Evolutionary conservation across 2,113 vertebrate species (phyloP).

Genomic region (Laticauda laticaudata): DNA sequence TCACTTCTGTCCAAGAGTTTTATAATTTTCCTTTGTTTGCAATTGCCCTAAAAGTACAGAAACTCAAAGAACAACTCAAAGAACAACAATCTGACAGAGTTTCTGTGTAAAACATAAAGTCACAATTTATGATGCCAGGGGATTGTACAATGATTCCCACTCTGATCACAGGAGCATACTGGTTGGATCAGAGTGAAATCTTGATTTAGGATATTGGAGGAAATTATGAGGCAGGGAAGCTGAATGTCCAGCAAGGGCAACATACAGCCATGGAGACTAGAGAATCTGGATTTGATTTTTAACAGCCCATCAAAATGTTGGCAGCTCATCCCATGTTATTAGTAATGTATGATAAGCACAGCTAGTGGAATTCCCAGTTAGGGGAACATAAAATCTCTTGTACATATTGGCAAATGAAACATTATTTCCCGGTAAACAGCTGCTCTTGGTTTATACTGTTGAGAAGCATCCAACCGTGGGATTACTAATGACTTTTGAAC

Average conservation of each 20-base stretch:
- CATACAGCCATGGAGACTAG: neutral
- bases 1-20: too few species aligned
- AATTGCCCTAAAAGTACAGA: neutral
- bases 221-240: neutral
- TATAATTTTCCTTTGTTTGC: neutral
- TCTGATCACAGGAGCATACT: neutral
- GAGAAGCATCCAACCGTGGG: neutral
- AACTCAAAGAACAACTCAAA: neutral
- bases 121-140: neutral
- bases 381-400: neutral
- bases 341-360: neutral
- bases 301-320: constrained; percentile 9
- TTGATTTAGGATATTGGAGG: neutral
- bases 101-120: neutral
- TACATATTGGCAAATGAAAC: neutral
- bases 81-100: neutral
- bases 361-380: neutral
- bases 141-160: neutral
- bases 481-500: neutral
- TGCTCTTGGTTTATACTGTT: constrained; percentile 4
- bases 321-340: neutral
- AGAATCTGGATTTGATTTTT: neutral
- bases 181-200: neutral
- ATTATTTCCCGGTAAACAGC: neutral
- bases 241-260: neutral